Conservation (phyloP, 2,888 invertebrate genomes). For the Mythimna ferrago region DNA sequence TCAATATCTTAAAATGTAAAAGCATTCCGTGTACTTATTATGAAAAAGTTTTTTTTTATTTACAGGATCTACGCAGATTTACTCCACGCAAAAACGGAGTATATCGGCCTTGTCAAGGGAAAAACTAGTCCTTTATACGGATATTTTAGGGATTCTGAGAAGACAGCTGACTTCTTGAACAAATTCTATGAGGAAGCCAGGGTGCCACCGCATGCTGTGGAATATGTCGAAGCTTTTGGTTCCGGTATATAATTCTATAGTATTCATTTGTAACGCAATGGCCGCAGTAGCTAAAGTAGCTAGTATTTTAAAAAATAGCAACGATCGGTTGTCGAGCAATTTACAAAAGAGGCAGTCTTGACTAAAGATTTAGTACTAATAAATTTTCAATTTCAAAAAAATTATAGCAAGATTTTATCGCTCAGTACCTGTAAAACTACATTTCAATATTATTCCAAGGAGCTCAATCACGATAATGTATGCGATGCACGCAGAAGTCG, state of each 20-base stretch:
- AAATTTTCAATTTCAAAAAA: too few species aligned
- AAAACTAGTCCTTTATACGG: conserved; percentile 84
- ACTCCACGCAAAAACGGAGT: conserved; percentile 93
- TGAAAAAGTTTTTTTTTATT: background rate
- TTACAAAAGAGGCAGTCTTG: too few species aligned
- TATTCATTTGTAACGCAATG: background rate
- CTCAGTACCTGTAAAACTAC: too few species aligned
- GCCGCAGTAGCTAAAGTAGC: too few species aligned
- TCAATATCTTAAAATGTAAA: background rate
- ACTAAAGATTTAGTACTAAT: too few species aligned
- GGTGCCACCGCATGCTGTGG: conserved; percentile 92
- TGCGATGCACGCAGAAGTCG: too few species aligned
- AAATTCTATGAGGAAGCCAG: conserved; percentile 91
- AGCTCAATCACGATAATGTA: too few species aligned
- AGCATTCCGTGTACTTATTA: background rate
- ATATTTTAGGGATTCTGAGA: conserved; percentile 40
- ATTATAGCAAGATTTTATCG: too few species aligned
- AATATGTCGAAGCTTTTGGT: conserved; percentile 96
- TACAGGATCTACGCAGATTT: conserved; percentile 89
- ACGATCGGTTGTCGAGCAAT: too few species aligned
- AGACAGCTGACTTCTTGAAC: conserved; percentile 68
- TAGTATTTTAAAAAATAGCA: background rate
- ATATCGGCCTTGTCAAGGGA: conserved; percentile 82
- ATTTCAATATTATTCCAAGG: too few species aligned
- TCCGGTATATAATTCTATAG: conserved; percentile 86